Conservation (phyloP, 2,797 vertebrate species). For the Phrynocephalus forsythii region DNA sequence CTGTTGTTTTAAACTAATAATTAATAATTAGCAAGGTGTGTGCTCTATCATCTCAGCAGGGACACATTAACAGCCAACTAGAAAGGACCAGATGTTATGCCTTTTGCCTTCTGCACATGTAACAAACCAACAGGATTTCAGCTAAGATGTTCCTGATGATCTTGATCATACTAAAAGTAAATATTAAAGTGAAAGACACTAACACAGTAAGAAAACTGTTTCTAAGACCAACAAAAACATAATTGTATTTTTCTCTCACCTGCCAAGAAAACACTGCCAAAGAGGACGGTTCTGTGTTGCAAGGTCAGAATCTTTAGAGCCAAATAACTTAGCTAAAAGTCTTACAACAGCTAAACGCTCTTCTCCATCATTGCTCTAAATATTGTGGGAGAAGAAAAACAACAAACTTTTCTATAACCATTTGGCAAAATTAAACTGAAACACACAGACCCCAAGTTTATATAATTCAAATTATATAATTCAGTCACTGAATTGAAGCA, state of each 20-base stretch:
- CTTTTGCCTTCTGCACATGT: no score
- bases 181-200: background rate
- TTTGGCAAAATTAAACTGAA: background rate
- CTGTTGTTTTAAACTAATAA: no score
- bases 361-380: slow-evolving; percentile 96
- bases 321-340: slow-evolving; percentile 95
- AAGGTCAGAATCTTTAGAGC: slow-evolving; percentile 97
- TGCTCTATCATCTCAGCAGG: no score
- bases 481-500: background rate
- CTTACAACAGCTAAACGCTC: slow-evolving; percentile 96
- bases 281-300: slow-evolving; percentile 97
- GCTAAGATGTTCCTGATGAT: no score
- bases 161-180: background rate
- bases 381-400: slow-evolving; percentile 50
- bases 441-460: background rate
- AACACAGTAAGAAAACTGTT: background rate
- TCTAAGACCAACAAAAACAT: background rate
- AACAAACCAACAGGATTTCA: no score
- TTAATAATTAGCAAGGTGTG: no score
- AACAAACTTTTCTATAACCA: slow-evolving; percentile 15
- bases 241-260: slow-evolving; percentile 79
- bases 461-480: background rate
- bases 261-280: slow-evolving; percentile 98
- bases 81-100: no score
- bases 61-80: no score